Base-by-base conservation (phyloP, 2,888 invertebrate genomes). In the Napeogenes inachia region DNA sequence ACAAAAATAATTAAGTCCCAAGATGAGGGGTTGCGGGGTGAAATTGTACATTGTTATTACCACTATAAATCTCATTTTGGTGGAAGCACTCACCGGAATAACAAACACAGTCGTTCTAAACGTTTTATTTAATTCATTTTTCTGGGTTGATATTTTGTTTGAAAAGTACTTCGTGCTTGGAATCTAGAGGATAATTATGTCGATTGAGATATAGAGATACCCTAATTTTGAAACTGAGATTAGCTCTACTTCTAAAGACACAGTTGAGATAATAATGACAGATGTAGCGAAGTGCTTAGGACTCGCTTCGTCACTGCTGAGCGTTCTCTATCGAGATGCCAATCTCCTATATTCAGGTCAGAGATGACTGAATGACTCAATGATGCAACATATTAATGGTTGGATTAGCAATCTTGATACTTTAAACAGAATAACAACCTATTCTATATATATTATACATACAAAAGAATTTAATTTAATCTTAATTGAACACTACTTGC, bases 41-140 rank as follows among this genome's bases (percentile, higher is more conserved):
- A 87, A 88, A 87, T 88, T 89, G 85, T 87, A 85, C 86, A 86
- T 87, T 86, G 86, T 87, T 87, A 85, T 85, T 84, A 80, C 83
- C 80, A 79, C 83, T 81, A 87, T 89, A 88, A 89, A 87, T 87
- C 84, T 83, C 78, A 85, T 85, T 86, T 87, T 87, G 78, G 80
- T 79, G 81, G 77, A 81, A 82, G 80, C 76, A 80, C 83, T 75
- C 79, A 76, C 69, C 73, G 70, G 88, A 87, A 88, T 88, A 85
- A 80, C 78, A 87, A 87, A 67, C 64, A 61, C 35, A 64, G 55
- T 55, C 50, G 45, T 60, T 57, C 13, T 60, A 47, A 62, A 57
- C 42, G 55, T 38, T 56, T 56, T 57, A 55, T 56, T 56, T 57
- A 55, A 38, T 62, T 57, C 58, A 64, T 64, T 62, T 62, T 56